Evolutionary conservation across 2,113 vertebrate genomes (phyloP).

Genomic region (Sula dactylatra): DNA sequence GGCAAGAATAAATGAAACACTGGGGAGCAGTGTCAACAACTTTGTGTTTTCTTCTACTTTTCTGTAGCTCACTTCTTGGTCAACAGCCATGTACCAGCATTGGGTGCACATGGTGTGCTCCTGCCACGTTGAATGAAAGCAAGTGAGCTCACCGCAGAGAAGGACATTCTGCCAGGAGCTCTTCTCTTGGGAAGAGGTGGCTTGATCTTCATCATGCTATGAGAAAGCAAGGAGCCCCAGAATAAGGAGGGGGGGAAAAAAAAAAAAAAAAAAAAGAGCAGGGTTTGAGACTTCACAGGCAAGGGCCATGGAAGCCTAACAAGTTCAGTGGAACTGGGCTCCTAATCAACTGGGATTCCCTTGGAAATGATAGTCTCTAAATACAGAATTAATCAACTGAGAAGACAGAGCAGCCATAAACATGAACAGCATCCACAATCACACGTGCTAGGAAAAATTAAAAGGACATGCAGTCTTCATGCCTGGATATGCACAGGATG

Average conservation of each 20-base stretch:
- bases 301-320: background rate
- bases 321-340: background rate
- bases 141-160: background rate
- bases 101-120: background rate
- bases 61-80: background rate
- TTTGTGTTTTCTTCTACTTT: background rate
- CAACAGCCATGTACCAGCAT: background rate
- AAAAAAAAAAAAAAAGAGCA: background rate
- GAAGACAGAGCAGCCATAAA: background rate
- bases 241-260: background rate
- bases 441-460: background rate
- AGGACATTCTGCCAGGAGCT: background rate
- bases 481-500: background rate
- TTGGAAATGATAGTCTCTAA: background rate
- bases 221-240: background rate
- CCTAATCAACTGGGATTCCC: background rate
- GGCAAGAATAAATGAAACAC: background rate
- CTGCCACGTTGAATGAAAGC: background rate
- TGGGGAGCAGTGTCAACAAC: background rate
- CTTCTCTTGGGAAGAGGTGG: background rate
- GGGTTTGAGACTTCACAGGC: background rate
- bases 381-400: background rate
- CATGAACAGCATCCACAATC: background rate
- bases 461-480: background rate
- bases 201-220: background rate